These are phyloP conservation scores for Trogon melanurus DNA, from an alignment of 2,113 vertebrate species.

Conservation along the genomic window DNA sequence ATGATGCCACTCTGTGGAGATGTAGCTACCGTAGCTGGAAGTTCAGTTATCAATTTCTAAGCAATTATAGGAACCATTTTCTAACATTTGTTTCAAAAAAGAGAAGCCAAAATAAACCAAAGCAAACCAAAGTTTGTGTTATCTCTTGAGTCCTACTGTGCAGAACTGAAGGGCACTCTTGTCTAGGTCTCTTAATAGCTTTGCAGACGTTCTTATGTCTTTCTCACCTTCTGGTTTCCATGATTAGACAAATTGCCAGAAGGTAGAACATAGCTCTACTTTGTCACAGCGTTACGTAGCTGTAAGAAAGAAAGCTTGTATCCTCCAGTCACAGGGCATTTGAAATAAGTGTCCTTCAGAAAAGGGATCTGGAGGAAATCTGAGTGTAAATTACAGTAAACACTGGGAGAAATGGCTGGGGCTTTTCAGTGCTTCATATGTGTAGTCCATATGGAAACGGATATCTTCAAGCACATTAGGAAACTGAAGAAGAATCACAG, in stretches of 20 bases:
- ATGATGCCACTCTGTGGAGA: not conserved
- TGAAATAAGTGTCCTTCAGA: not conserved
- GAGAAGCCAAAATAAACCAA: not conserved
- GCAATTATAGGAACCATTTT: not conserved
- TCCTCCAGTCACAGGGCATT: not conserved
- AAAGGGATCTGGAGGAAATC: not conserved
- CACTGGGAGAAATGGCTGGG: not conserved
- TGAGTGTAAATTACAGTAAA: not conserved
- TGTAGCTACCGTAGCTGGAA: not conserved
- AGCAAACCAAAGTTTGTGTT: not conserved
- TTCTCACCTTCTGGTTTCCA: not conserved
- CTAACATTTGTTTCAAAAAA: not conserved
- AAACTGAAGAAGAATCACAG: not conserved
- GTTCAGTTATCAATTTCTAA: not conserved
- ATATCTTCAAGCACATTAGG: not conserved
- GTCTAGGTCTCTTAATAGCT: not conserved
- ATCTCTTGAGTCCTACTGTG: not conserved
- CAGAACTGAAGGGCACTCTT: not conserved
- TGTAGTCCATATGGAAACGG: not conserved
- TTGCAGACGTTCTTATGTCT: not conserved
- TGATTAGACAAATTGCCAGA: not conserved
- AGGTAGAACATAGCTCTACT: not conserved
- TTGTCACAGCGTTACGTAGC: not conserved
- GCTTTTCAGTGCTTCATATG: not conserved
- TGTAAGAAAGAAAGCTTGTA: accelerated